phyloP scores from a whole-genome alignment of 2,113 vertebrate genomes.

The Microtus richardsoni region DNA sequence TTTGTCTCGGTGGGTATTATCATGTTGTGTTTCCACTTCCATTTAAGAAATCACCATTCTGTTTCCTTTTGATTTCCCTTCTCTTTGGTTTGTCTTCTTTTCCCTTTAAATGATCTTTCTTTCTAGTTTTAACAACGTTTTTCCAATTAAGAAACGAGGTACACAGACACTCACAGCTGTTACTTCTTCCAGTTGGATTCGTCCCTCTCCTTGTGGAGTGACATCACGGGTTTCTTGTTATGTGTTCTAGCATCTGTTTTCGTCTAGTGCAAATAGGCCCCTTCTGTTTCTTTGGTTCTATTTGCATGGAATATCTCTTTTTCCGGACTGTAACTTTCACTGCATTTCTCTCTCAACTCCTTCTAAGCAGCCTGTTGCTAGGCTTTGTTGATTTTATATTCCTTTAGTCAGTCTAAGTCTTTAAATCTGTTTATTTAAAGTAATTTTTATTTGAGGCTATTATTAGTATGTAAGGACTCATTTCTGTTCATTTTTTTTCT shows the following conservation, averaged over 20 bases:
- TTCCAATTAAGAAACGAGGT: neutral
- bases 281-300: neutral
- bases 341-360: neutral
- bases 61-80: neutral
- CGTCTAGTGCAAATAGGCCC: neutral
- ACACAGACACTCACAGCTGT: neutral
- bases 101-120: neutral
- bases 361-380: neutral
- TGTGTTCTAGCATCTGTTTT: neutral
- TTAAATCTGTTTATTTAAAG: neutral
- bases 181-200: neutral
- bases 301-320: neutral
- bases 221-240: neutral
- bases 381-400: neutral
- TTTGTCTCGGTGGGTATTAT: no score
- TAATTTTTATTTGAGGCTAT: neutral
- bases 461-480: neutral
- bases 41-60: neutral
- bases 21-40: neutral
- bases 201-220: neutral
- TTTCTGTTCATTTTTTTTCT: neutral
- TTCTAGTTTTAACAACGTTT: neutral
- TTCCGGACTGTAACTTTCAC: neutral
- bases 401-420: neutral
- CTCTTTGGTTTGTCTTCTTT: neutral